Percentiles rank a stretch among this genome's conserved stretches.
phyloP scores from a whole-genome alignment of 2,888 invertebrate genomes.

The Drosophila kuntzei region DNA sequence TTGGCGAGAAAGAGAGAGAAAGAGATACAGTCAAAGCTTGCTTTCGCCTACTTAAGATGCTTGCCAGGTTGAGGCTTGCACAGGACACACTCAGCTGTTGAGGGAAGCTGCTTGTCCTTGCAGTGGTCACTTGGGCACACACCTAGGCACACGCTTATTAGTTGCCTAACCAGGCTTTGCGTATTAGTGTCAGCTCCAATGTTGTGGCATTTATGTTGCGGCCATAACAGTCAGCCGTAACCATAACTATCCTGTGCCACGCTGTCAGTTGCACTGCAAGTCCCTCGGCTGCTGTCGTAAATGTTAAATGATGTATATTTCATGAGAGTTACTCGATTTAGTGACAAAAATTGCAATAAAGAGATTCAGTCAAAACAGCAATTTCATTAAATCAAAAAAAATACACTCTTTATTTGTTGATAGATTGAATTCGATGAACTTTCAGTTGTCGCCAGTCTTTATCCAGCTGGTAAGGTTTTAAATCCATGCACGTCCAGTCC shows the following conservation, averaged over 20 bases:
- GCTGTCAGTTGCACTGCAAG: slow-evolving; percentile 61
- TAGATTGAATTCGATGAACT: slow-evolving; percentile 62
- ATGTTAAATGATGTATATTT: slow-evolving; percentile 77
- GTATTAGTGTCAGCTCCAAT: slow-evolving; percentile 76
- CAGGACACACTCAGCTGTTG: slow-evolving; percentile 26
- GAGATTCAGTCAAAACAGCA: slow-evolving; percentile 51
- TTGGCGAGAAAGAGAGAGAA: not conserved
- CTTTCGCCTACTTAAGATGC: slow-evolving; percentile 16
- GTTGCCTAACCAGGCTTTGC: slow-evolving; percentile 71
- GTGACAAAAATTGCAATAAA: slow-evolving; percentile 53
- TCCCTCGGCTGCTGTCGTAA: slow-evolving; percentile 37
- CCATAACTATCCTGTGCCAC: slow-evolving; percentile 29
- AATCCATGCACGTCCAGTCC: slow-evolving; percentile 40
- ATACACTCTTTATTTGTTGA: slow-evolving; percentile 25
- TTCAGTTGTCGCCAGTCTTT: slow-evolving; percentile 17
- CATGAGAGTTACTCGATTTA: slow-evolving; percentile 55
- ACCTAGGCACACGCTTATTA: slow-evolving; percentile 71
- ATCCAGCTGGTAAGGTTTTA: slow-evolving; percentile 31
- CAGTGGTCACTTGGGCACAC: slow-evolving; percentile 36
- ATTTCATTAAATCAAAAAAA: slow-evolving; percentile 1
- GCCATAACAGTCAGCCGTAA: slow-evolving; percentile 27
- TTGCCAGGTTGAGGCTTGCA: slow-evolving; percentile 18
- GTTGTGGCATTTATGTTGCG: slow-evolving; percentile 68
- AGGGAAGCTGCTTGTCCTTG: slow-evolving; percentile 14
- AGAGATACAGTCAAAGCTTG: not conserved